These are phyloP conservation scores for Misgurnus mizolepis DNA, from an alignment of 2,113 vertebrate genomes.

Conservation along the genomic window DNA sequence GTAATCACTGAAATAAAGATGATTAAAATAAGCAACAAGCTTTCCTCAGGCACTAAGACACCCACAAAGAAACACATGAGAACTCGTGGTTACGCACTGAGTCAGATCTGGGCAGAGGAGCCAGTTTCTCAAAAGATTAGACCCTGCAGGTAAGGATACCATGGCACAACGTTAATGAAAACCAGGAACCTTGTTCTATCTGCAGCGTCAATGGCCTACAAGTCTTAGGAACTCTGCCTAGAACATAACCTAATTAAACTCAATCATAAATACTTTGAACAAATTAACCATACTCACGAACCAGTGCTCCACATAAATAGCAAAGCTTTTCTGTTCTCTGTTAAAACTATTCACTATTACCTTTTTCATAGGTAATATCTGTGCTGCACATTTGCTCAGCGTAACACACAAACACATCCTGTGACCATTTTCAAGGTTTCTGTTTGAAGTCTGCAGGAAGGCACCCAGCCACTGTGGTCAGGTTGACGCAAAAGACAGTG, in stretches of 20 bases:
- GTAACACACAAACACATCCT: constrained; percentile 49
- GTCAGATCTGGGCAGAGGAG: constrained; percentile 29
- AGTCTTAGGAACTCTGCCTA: constrained; percentile 27
- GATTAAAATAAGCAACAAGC: constrained; percentile 56
- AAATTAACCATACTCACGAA: constrained; percentile 48
- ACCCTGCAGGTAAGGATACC: constrained; percentile 38
- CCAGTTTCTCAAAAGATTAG: constrained; percentile 13
- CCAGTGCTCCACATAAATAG: constrained; percentile 26
- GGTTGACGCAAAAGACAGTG: constrained; percentile 62
- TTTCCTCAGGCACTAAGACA: constrained; percentile 47
- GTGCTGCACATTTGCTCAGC: constrained; percentile 50
- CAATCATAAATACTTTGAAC: constrained; percentile 48
- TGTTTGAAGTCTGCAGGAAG: constrained; percentile 47
- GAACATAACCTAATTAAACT: constrained; percentile 51
- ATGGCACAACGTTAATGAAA: constrained; percentile 34
- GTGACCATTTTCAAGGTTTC: constrained; percentile 28
- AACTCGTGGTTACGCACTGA: constrained; percentile 33
- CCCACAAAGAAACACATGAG: constrained; percentile 32
- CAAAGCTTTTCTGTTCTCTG: constrained; percentile 33
- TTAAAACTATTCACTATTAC: constrained; percentile 16
- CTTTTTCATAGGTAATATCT: constrained; percentile 47
- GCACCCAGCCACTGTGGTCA: constrained; percentile 72
- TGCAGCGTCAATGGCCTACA: constrained; percentile 1
- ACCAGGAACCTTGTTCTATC: constrained; percentile 42
- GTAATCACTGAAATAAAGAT: constrained; percentile 7